Conservation (phyloP, 1,140 invertebrate species). For the Saccostrea cuccullata region DNA sequence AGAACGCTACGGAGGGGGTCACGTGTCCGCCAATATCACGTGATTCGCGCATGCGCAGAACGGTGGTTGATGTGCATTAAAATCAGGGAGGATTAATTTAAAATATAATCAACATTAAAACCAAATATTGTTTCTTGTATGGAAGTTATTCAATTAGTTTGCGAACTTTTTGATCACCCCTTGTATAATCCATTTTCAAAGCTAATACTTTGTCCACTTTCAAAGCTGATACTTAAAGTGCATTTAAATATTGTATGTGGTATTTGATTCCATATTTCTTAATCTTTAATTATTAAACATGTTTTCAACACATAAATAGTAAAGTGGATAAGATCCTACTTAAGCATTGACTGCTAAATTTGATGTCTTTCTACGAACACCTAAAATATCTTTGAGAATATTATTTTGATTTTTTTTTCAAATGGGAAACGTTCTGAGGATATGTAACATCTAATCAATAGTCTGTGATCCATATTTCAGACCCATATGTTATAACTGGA, state of each 20-base stretch:
- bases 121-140: too few species aligned
- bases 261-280: neutral
- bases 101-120: too few species aligned
- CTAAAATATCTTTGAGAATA: neutral
- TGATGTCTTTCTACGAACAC: neutral
- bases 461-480: neutral
- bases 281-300: neutral
- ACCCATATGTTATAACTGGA: too few species aligned
- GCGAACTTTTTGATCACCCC: too few species aligned
- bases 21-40: too few species aligned
- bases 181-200: too few species aligned
- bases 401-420: neutral
- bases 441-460: neutral
- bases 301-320: slow-evolving; percentile 8
- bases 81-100: too few species aligned
- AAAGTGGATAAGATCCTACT: neutral
- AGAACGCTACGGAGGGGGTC: too few species aligned
- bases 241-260: neutral
- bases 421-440: neutral
- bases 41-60: too few species aligned
- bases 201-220: too few species aligned
- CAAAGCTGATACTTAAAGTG: neutral
- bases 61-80: too few species aligned
- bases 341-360: neutral
- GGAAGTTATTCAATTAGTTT: too few species aligned